These are phyloP conservation scores for Orthosia cruda DNA, from an alignment of 2,888 invertebrate genomes.

Conservation along the genomic window DNA sequence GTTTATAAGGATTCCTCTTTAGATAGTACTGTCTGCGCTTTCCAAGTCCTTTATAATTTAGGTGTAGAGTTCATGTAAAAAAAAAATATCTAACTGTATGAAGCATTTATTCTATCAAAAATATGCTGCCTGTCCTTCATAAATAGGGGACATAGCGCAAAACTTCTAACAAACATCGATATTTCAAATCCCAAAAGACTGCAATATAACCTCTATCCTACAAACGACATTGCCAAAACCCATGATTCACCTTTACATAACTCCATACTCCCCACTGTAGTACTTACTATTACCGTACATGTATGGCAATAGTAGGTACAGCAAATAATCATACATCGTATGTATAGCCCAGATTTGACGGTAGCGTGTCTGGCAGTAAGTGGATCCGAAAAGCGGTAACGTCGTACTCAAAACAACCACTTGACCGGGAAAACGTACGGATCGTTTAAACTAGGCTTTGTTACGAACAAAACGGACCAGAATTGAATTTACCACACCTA, in stretches of 20 bases:
- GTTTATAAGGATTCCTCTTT: too few species aligned
- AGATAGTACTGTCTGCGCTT: too few species aligned
- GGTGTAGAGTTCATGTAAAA: too few species aligned
- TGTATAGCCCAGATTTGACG: slow-evolving; percentile 20
- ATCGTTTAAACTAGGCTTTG: slow-evolving; percentile 29
- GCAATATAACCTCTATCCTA: not conserved
- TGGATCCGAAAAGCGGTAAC: slow-evolving; percentile 49
- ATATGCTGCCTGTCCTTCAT: not conserved
- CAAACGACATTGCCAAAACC: slow-evolving; percentile 35
- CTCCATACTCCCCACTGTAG: slow-evolving; percentile 1
- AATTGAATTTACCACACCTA: slow-evolving; percentile 13
- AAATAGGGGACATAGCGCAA: not conserved
- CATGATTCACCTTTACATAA: slow-evolving; percentile 47
- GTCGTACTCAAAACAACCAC: slow-evolving; percentile 35
- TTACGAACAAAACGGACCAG: slow-evolving; percentile 18
- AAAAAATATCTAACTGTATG: too few species aligned
- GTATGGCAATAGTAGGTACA: slow-evolving; percentile 3
- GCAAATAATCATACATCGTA: not conserved
- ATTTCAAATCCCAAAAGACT: not conserved
- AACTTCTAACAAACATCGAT: not conserved
- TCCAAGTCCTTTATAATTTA: too few species aligned
- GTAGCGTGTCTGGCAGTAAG: slow-evolving; percentile 48
- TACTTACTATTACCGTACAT: slow-evolving; percentile 3
- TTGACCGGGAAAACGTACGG: slow-evolving; percentile 26
- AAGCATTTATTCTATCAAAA: too few species aligned